Percentiles rank a stretch among this genome's conserved stretches.
Conservation (phyloP, 2,888 invertebrate species). For the Xiphydria camelus region DNA sequence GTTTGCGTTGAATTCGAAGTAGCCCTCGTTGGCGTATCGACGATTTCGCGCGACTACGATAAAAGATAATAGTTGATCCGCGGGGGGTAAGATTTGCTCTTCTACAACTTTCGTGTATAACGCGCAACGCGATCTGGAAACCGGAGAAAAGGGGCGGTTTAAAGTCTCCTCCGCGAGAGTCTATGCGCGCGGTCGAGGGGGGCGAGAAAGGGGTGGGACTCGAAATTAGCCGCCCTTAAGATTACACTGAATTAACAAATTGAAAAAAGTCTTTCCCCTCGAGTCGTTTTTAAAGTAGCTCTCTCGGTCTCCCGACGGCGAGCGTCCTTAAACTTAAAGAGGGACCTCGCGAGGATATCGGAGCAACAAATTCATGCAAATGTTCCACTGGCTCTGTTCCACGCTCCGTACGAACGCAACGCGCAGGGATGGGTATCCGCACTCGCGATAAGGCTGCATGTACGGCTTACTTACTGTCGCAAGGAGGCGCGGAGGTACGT, state of each 20-base stretch:
- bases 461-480: not conserved
- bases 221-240: constrained; percentile 51
- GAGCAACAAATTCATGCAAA: constrained; percentile 50
- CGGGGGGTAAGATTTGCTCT: too few species aligned
- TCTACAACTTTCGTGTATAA: too few species aligned
- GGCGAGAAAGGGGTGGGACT: constrained; percentile 25
- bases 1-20: too few species aligned
- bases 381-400: constrained; percentile 39
- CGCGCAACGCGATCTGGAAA: too few species aligned
- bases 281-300: constrained; percentile 35
- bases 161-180: too few species aligned
- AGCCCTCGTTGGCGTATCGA: too few species aligned
- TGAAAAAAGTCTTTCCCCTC: constrained; percentile 46
- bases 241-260: constrained; percentile 55
- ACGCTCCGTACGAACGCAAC: too few species aligned
- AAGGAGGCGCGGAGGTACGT: constrained; percentile 7
- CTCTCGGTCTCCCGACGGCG: constrained; percentile 10
- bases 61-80: too few species aligned
- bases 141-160: constrained; percentile 38
- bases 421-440: too few species aligned
- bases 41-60: too few species aligned
- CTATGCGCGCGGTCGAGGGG: too few species aligned
- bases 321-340: constrained; percentile 17
- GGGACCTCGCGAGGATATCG: constrained; percentile 39
- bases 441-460: too few species aligned